phyloP scores from a whole-genome alignment of 1,140 invertebrate genomes.

The Drosophila insularis region DNA sequence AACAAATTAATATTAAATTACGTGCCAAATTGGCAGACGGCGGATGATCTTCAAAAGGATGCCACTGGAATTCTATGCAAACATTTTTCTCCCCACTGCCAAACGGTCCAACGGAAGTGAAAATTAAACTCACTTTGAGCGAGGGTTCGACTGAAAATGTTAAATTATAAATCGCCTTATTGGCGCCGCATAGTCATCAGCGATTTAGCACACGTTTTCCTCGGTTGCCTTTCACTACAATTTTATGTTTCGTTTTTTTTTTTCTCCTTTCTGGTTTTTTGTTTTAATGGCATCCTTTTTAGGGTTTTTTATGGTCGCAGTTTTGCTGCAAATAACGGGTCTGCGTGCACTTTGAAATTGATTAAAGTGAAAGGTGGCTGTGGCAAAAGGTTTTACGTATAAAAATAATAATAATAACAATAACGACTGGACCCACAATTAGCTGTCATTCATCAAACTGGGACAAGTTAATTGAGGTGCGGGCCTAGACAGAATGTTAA shows the following conservation, averaged over 20 bases:
- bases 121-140: constrained; percentile 39
- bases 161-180: constrained; percentile 50
- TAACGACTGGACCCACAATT: constrained; percentile 72
- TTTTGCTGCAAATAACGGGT: constrained; percentile 45
- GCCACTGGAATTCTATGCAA: constrained; percentile 62
- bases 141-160: constrained; percentile 10
- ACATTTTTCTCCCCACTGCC: constrained; percentile 17
- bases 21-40: constrained; percentile 76
- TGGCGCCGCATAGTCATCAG: constrained; percentile 71
- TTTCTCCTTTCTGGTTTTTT: constrained; percentile 17
- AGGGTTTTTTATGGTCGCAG: constrained; percentile 47
- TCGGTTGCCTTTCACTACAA: constrained; percentile 38
- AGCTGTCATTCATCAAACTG: constrained; percentile 69
- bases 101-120: constrained; percentile 51
- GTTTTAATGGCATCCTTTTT: constrained; percentile 70
- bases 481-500: neutral
- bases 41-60: constrained; percentile 40
- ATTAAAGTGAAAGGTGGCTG: constrained; percentile 69
- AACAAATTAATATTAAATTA: constrained; percentile 81
- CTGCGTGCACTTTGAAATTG: constrained; percentile 59
- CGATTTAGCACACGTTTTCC: constrained; percentile 63
- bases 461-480: constrained; percentile 33
- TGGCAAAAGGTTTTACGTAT: constrained; percentile 35
- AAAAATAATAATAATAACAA: constrained; percentile 6
- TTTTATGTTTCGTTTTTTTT: constrained; percentile 19